Conservation (phyloP, 2,888 invertebrate species). For the Oxyteleia sp. region DNA sequence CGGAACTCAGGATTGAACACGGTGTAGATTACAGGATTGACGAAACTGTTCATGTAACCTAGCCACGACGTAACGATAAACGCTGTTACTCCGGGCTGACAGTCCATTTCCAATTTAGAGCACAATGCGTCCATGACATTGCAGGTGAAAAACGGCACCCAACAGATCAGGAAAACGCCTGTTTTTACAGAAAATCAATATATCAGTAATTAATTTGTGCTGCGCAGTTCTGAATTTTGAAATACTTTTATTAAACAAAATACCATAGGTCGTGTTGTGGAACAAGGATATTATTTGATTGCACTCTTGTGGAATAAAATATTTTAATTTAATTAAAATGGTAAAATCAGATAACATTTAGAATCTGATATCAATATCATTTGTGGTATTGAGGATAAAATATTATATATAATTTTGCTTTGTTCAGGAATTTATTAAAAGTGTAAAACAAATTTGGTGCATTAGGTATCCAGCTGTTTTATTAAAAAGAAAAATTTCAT, state of each 20-base stretch:
- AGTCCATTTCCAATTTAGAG: conserved; percentile 93
- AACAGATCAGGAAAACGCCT: conserved; percentile 99
- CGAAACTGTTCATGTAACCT: conserved; percentile 98
- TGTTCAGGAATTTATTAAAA: background rate
- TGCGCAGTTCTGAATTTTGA: conserved; percentile 7
- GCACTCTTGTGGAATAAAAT: background rate
- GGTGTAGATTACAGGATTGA: conserved; percentile 97
- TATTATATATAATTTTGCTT: background rate
- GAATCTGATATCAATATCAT: background rate
- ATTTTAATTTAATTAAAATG: background rate
- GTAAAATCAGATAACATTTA: background rate
- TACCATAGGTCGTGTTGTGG: background rate
- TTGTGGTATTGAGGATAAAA: background rate
- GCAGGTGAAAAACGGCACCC: conserved; percentile 99
- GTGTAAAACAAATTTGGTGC: too few relatives aligned
- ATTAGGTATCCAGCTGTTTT: too few relatives aligned
- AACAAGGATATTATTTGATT: background rate
- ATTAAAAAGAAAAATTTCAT: too few relatives aligned
- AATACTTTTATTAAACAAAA: conserved; percentile 37
- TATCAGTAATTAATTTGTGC: conserved; percentile 72
- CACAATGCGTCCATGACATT: conserved; percentile 99
- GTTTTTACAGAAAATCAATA: conserved; percentile 83
- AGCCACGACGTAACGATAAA: conserved; percentile 99
- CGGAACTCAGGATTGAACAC: conserved; percentile 99
- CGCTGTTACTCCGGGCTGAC: conserved; percentile 94